A percentile compares a stretch with the other conserved stretches of the same genome.
Conservation (phyloP, 1,140 invertebrate species). For the Drosophila rufa region DNA sequence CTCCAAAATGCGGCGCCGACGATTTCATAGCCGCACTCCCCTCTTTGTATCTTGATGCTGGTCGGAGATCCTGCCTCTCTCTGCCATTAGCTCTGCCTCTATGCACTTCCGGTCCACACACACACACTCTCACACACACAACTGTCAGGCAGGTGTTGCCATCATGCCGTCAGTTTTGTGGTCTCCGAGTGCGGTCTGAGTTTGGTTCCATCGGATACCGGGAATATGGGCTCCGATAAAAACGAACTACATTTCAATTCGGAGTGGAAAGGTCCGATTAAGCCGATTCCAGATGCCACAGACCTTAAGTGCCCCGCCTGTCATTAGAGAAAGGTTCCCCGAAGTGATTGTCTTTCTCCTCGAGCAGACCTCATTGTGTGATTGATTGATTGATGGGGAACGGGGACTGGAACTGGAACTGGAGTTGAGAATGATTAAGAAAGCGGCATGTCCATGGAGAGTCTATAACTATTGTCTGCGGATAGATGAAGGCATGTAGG, state of each 20-base stretch:
- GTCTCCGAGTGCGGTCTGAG: slow-evolving; percentile 33
- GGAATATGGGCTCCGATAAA: slow-evolving; percentile 45
- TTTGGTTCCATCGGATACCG: slow-evolving; percentile 11
- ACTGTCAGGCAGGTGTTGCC: slow-evolving; percentile 68
- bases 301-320: slow-evolving; percentile 28
- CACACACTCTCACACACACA: slow-evolving; percentile 24
- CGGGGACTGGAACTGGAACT: slow-evolving; percentile 29
- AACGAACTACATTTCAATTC: slow-evolving; percentile 51
- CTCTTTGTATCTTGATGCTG: background rate
- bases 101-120: slow-evolving; percentile 60
- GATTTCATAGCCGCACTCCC: slow-evolving; percentile 4
- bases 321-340: slow-evolving; percentile 44
- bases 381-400: slow-evolving; percentile 37
- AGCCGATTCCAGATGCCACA: slow-evolving; percentile 52
- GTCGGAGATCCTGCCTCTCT: slow-evolving; percentile 12
- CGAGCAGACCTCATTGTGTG: slow-evolving; percentile 29
- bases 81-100: slow-evolving; percentile 54
- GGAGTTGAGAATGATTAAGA: slow-evolving; percentile 33
- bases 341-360: slow-evolving; percentile 29
- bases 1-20: slow-evolving; percentile 61
- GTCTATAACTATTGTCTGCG: slow-evolving; percentile 7
- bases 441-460: slow-evolving; percentile 9
- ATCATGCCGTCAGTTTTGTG: slow-evolving; percentile 54
- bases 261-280: slow-evolving; percentile 53
- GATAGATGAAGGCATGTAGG: slow-evolving; percentile 11